Percentiles rank a stretch among this genome's conserved stretches.
phyloP scores from a whole-genome alignment of 30 jellyfish, hydroid and myxozoan genomes.

The Nemopilema nomurai region DNA sequence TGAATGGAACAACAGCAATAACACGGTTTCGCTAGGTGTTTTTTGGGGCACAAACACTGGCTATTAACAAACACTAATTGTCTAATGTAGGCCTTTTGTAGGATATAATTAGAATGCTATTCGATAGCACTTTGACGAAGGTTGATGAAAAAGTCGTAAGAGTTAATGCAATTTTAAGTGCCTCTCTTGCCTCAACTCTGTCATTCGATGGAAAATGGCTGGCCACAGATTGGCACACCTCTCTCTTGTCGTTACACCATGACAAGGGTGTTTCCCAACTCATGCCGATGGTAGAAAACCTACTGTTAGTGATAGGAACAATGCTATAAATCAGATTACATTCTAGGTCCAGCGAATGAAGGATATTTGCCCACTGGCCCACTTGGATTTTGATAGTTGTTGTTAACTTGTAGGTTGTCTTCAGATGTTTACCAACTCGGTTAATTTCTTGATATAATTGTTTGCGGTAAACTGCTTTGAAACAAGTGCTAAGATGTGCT shows the following conservation, averaged over 20 bases:
- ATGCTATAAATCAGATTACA: too few species aligned
- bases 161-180: background rate
- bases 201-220: too few species aligned
- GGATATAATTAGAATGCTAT: too few species aligned
- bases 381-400: background rate
- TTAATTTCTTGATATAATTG: conserved; percentile 3
- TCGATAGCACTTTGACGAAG: background rate
- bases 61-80: background rate
- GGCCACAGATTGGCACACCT: too few species aligned
- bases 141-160: background rate
- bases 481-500: conserved; percentile 27
- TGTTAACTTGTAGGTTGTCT: background rate
- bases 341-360: background rate
- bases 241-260: too few species aligned
- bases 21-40: background rate
- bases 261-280: too few species aligned
- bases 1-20: background rate
- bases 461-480: conserved; percentile 10
- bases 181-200: background rate
- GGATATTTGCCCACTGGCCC: background rate
- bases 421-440: background rate
- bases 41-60: background rate
- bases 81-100: too few species aligned
- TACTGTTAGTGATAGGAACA: too few species aligned
- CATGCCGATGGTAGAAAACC: too few species aligned